Percentiles rank a stretch among this genome's conserved stretches.
These are phyloP conservation scores for Sinelater perroti DNA, from an alignment of 2,888 invertebrate species.

Conservation along the genomic window DNA sequence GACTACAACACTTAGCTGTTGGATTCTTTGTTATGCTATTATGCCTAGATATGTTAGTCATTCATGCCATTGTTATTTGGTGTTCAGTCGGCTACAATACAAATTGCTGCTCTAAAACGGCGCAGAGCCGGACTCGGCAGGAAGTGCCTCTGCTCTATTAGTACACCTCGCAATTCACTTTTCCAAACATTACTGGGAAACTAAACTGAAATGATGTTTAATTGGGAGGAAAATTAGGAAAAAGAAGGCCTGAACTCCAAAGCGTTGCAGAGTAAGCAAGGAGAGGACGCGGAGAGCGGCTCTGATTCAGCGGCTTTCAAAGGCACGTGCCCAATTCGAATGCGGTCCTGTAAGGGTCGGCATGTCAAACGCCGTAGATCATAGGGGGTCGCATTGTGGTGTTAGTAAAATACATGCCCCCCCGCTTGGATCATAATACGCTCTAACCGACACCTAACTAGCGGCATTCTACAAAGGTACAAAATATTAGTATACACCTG, in stretches of 20 bases:
- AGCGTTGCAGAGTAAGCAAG: too few relatives aligned
- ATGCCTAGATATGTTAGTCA: constrained; percentile 50
- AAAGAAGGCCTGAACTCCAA: too few relatives aligned
- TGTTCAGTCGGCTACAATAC: constrained; percentile 46
- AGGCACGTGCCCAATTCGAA: constrained; percentile 39
- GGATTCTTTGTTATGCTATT: constrained; percentile 50
- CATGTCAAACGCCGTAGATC: constrained; percentile 57
- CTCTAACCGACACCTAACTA: constrained; percentile 59
- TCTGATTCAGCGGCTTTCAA: neutral
- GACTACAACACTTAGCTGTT: constrained; percentile 48
- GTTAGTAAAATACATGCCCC: constrained; percentile 59
- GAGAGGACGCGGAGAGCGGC: too few relatives aligned
- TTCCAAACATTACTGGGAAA: too few relatives aligned
- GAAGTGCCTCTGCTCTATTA: too few relatives aligned
- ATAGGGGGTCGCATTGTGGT: constrained; percentile 58
- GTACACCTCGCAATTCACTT: too few relatives aligned
- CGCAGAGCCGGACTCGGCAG: constrained; percentile 42
- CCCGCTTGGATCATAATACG: constrained; percentile 59
- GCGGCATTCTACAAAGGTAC: constrained; percentile 57
- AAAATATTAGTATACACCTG: constrained; percentile 55
- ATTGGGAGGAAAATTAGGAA: too few relatives aligned
- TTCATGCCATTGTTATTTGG: constrained; percentile 50
- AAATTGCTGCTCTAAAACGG: constrained; percentile 45
- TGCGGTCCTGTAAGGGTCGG: constrained; percentile 55
- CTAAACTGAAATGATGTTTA: too few relatives aligned